Conservation (phyloP, 2,797 vertebrate species). For the Moxostoma hubbsi region DNA sequence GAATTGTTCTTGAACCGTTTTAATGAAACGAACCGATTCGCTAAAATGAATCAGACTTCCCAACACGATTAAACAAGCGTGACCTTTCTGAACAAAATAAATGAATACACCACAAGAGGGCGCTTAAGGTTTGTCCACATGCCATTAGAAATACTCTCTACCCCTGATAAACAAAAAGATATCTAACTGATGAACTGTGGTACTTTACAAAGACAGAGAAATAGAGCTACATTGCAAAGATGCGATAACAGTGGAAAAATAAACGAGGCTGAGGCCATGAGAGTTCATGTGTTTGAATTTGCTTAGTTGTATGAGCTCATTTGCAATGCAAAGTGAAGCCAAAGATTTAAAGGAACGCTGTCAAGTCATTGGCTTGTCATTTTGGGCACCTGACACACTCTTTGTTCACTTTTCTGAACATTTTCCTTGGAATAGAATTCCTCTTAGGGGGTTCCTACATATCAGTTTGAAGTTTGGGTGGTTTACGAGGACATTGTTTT, state of each 20-base stretch:
- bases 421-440: constrained; percentile 51
- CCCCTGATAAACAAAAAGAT: neutral
- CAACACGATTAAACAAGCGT: no score
- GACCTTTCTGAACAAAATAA: no score
- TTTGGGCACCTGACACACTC: constrained; percentile 38
- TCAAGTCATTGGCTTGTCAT: constrained; percentile 39
- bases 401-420: constrained; percentile 51
- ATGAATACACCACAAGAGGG: constrained; percentile 16
- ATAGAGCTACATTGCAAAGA: neutral
- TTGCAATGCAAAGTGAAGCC: constrained; percentile 57
- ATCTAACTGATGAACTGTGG: neutral
- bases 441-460: constrained; percentile 10
- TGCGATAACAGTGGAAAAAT: constrained; percentile 11
- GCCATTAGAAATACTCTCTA: neutral
- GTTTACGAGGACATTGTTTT: no score
- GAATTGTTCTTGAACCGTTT: no score
- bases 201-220: constrained; percentile 1
- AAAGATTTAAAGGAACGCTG: constrained; percentile 47
- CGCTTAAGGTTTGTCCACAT: constrained; percentile 2
- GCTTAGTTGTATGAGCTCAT: constrained; percentile 56
- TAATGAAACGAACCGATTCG: no score
- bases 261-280: neutral
- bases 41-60: no score
- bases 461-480: neutral
- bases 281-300: constrained; percentile 49